These are phyloP conservation scores for Bombylius major DNA, from an alignment of 2,888 invertebrate species.

Conservation along the genomic window DNA sequence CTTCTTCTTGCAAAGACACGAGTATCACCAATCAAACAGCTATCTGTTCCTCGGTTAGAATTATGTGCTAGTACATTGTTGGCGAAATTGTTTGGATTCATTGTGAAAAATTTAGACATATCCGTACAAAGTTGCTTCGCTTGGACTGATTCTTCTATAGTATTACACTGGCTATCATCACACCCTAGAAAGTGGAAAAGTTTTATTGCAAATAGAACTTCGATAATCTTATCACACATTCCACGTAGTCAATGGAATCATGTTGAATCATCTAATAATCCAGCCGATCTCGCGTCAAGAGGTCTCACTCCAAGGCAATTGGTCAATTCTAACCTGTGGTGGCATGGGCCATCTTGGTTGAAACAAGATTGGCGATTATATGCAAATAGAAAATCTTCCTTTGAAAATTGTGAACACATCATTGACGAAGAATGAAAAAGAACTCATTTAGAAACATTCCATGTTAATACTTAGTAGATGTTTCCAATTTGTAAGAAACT, in stretches of 20 bases:
- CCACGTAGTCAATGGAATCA: constrained; percentile 12
- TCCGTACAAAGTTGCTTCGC: constrained; percentile 6
- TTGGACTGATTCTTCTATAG: constrained; percentile 14
- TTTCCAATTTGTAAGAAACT: too few species aligned
- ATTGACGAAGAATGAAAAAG: too few species aligned
- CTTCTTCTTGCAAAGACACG: constrained; percentile 9
- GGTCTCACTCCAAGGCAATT: too few species aligned
- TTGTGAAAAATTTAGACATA: neutral
- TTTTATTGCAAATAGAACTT: constrained; percentile 16
- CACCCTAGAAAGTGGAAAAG: constrained; percentile 17
- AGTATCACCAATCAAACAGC: constrained; percentile 10
- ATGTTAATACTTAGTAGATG: too few species aligned
- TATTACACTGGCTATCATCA: constrained; percentile 16
- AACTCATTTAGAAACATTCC: too few species aligned
- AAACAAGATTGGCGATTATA: too few species aligned
- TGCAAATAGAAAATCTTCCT: too few species aligned
- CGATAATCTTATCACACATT: constrained; percentile 11
- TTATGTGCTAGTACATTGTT: constrained; percentile 10
- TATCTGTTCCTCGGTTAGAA: constrained; percentile 12
- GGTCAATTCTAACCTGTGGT: too few species aligned
- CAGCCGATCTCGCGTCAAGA: constrained; percentile 17
- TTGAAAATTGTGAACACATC: too few species aligned
- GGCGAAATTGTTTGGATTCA: neutral
- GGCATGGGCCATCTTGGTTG: too few species aligned
- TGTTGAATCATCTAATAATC: constrained; percentile 14